Conservation (phyloP, 2,797 vertebrate species). For the Caiman crocodilus region DNA sequence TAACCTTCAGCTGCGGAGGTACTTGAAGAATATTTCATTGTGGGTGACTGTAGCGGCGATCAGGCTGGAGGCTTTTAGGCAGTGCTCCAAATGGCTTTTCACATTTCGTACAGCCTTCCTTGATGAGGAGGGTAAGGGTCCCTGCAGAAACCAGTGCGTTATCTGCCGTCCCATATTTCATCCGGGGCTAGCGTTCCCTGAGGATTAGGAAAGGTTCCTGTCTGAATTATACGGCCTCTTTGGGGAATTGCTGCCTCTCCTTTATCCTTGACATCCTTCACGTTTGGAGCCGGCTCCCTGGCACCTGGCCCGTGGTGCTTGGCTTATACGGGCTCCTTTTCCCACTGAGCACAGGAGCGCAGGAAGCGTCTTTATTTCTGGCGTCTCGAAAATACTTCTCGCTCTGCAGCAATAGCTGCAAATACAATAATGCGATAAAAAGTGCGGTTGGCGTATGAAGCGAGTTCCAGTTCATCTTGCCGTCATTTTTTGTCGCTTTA, state of each 20-base stretch:
- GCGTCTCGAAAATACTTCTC: background rate
- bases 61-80: background rate
- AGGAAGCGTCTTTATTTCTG: conserved; percentile 1
- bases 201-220: conserved; percentile 37
- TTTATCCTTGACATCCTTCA: conserved; percentile 44
- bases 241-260: conserved; percentile 47
- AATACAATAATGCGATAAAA: background rate
- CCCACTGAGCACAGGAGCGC: background rate
- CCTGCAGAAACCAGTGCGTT: background rate
- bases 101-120: background rate
- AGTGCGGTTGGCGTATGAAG: background rate
- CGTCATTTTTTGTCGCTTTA: background rate
- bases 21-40: background rate
- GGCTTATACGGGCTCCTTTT: background rate
- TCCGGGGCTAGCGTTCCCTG: background rate
- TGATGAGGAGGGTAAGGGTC: background rate
- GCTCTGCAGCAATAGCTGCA: background rate
- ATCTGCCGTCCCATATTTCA: conserved; percentile 23
- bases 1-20: background rate
- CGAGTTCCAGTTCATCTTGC: background rate
- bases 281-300: background rate
- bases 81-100: conserved; percentile 17
- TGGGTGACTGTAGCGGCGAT: background rate
- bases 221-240: conserved; percentile 64
- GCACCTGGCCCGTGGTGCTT: background rate